Conservation (phyloP, 2,888 invertebrate species). For the Pedicia rivosa region DNA sequence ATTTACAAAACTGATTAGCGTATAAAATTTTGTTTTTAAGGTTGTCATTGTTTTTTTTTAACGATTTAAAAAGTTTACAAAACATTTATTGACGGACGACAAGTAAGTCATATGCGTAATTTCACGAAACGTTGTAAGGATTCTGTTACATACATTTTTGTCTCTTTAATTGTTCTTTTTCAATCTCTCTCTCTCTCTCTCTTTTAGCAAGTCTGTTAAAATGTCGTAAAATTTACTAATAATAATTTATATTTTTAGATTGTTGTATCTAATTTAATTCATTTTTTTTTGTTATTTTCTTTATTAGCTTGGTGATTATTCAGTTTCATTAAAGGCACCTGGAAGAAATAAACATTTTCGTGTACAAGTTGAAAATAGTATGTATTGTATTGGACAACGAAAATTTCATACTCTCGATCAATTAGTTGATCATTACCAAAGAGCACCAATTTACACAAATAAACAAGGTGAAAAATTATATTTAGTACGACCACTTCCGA, state of each 20-base stretch:
- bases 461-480: conserved; percentile 96
- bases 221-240: too few relatives aligned
- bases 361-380: conserved; percentile 83
- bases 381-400: conserved; percentile 96
- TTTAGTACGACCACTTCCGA: conserved; percentile 84
- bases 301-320: conserved; percentile 89
- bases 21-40: too few relatives aligned
- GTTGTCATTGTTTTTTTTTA: too few relatives aligned
- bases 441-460: conserved; percentile 97
- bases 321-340: conserved; percentile 94
- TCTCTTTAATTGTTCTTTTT: too few relatives aligned
- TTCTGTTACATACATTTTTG: too few relatives aligned
- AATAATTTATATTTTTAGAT: too few relatives aligned
- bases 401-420: conserved; percentile 93
- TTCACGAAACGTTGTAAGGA: too few relatives aligned
- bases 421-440: conserved; percentile 95
- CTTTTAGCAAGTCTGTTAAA: background rate
- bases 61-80: too few relatives aligned
- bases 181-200: too few relatives aligned
- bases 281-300: conserved; percentile 9
- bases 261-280: background rate
- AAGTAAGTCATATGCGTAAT: too few relatives aligned
- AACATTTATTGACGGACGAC: too few relatives aligned
- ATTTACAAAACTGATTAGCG: too few relatives aligned
- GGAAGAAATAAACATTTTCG: conserved; percentile 98